Evolutionary conservation across 1,140 invertebrate genomes (phyloP).

Genomic region (Pseudoatta argentina): DNA sequence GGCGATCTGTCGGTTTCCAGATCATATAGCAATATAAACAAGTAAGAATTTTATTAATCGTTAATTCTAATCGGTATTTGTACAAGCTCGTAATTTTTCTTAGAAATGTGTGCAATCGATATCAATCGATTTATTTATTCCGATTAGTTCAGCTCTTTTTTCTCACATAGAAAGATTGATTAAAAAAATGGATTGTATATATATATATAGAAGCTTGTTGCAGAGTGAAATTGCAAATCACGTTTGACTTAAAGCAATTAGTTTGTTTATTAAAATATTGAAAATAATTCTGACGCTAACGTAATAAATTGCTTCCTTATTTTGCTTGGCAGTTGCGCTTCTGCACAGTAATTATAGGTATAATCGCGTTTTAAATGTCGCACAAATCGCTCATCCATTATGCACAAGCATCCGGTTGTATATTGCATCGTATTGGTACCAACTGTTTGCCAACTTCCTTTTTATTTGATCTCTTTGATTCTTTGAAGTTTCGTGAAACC

Average conservation of each 20-base stretch:
- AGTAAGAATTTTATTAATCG: conserved; percentile 16
- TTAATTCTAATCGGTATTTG: neutral
- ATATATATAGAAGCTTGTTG: neutral
- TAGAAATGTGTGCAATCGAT: conserved; percentile 6
- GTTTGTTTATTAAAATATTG: conserved; percentile 30
- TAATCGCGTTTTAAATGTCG: conserved; percentile 39
- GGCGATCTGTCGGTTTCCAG: neutral
- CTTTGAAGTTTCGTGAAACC: neutral
- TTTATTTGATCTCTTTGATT: neutral
- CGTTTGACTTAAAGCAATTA: neutral
- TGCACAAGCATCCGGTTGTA: neutral
- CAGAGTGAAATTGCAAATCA: conserved; percentile 1
- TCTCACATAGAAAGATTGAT: neutral
- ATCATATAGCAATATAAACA: neutral
- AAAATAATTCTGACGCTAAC: conserved; percentile 17
- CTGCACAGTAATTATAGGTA: neutral
- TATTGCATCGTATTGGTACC: neutral
- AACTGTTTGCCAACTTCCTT: neutral
- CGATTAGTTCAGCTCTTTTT: neutral
- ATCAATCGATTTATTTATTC: neutral
- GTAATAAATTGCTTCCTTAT: conserved; percentile 50
- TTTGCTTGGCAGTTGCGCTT: neutral
- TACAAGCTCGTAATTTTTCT: neutral
- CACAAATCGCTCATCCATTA: neutral
- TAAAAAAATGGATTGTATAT: neutral